These are phyloP conservation scores for Petaurus breviceps DNA, from an alignment of 2,113 vertebrate species.

Conservation along the genomic window DNA sequence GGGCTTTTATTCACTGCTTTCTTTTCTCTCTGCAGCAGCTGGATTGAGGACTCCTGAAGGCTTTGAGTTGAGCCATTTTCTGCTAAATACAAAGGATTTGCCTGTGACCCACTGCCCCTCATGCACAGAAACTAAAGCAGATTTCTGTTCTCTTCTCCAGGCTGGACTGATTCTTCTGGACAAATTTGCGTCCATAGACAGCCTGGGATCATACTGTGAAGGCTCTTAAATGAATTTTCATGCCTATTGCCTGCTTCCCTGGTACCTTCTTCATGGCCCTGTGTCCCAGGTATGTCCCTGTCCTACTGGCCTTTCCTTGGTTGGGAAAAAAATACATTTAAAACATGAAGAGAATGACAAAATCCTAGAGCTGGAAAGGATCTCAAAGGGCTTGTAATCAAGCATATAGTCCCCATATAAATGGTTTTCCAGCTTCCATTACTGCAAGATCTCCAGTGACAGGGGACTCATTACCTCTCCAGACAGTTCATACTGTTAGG, in stretches of 20 bases:
- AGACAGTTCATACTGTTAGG: background rate
- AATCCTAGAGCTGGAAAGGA: background rate
- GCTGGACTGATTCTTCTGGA: background rate
- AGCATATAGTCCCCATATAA: background rate
- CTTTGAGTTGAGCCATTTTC: background rate
- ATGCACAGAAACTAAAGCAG: background rate
- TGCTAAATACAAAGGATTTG: background rate
- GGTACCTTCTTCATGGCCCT: background rate
- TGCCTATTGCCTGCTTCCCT: background rate
- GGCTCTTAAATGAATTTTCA: background rate
- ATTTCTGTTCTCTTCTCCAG: background rate
- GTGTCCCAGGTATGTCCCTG: background rate
- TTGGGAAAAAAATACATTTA: background rate
- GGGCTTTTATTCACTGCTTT: background rate
- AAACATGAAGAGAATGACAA: background rate
- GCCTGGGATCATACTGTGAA: background rate
- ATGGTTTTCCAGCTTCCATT: background rate
- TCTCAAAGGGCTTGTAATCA: background rate
- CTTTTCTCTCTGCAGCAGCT: slow-evolving; percentile 1
- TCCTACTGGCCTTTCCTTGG: background rate
- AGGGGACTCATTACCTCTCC: background rate
- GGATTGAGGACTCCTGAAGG: background rate
- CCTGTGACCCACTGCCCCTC: background rate
- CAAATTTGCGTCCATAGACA: background rate
- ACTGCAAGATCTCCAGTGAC: background rate